Evolutionary conservation across 2,888 invertebrate genomes (phyloP).

Genomic region (Helobdella robusta): DNA sequence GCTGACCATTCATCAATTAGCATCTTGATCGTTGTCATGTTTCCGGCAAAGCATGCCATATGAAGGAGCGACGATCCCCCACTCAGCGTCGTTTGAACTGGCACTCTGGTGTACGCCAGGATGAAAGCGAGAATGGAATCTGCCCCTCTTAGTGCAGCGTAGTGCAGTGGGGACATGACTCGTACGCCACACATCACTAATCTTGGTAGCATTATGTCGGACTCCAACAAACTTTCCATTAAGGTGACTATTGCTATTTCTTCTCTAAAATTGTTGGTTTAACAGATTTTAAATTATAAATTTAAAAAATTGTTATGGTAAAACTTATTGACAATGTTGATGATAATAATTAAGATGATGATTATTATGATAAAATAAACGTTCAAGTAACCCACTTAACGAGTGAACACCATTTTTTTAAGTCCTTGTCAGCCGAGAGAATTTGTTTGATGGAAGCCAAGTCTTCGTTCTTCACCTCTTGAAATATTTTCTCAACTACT

Average conservation of each 20-base stretch:
- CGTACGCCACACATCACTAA: slow-evolving; percentile 33
- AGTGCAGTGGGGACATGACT: slow-evolving; percentile 32
- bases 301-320: too few relatives aligned
- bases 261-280: too few relatives aligned
- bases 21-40: slow-evolving; percentile 27
- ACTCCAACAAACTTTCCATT: slow-evolving; percentile 17
- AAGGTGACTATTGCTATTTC: slow-evolving; percentile 9
- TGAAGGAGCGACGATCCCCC: slow-evolving; percentile 33
- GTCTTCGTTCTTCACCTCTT: slow-evolving; percentile 27
- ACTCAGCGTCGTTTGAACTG: slow-evolving; percentile 29
- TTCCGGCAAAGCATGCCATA: slow-evolving; percentile 34
- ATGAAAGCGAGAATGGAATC: slow-evolving; percentile 27
- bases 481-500: slow-evolving; percentile 27
- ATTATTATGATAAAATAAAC: too few relatives aligned
- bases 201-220: slow-evolving; percentile 28
- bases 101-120: slow-evolving; percentile 24
- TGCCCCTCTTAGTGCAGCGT: slow-evolving; percentile 33
- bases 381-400: too few relatives aligned
- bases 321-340: too few relatives aligned
- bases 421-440: not conserved
- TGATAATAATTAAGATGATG: too few relatives aligned
- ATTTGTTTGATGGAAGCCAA: slow-evolving; percentile 5
- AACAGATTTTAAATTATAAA: too few relatives aligned
- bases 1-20: slow-evolving; percentile 30
- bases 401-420: not conserved